phyloP scores from a whole-genome alignment of 1,140 invertebrate species.

The Drosophila virilis region DNA sequence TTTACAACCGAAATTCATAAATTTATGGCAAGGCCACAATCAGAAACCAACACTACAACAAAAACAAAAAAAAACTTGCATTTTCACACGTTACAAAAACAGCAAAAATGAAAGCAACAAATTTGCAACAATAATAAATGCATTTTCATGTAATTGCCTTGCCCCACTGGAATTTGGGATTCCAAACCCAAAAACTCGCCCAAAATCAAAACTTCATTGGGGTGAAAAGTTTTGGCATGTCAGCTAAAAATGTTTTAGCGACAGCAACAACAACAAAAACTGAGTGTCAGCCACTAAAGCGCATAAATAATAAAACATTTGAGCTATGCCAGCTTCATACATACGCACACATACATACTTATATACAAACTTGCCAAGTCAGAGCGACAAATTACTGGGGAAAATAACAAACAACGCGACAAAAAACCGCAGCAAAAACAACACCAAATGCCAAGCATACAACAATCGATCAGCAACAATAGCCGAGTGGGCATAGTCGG shows the following conservation, averaged over 20 bases:
- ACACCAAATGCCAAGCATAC: slow-evolving; percentile 24
- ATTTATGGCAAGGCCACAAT: slow-evolving; percentile 43
- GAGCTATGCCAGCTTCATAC: slow-evolving; percentile 32
- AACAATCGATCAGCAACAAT: slow-evolving; percentile 3
- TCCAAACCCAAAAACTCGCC: slow-evolving; percentile 28
- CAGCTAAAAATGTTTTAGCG: slow-evolving; percentile 66
- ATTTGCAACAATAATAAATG: slow-evolving; percentile 70
- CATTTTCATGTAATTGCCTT: slow-evolving; percentile 75
- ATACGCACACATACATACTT: slow-evolving; percentile 22
- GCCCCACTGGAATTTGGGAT: slow-evolving; percentile 1
- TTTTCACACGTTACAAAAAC: slow-evolving; percentile 43
- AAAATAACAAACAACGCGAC: slow-evolving; percentile 56
- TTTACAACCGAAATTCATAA: slow-evolving; percentile 27
- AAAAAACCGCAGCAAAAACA: slow-evolving; percentile 59
- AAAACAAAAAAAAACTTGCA: slow-evolving; percentile 28
- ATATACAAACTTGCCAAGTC: slow-evolving; percentile 58
- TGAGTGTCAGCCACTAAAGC: slow-evolving; percentile 42
- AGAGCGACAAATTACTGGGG: slow-evolving; percentile 56
- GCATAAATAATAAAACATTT: slow-evolving; percentile 79
- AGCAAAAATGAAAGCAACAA: slow-evolving; percentile 17
- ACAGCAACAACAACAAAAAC: slow-evolving; percentile 22
- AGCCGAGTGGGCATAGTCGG: slow-evolving; percentile 2
- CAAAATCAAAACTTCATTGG: slow-evolving; percentile 74
- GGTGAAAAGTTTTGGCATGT: slow-evolving; percentile 75
- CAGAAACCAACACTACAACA: slow-evolving; percentile 1